A percentile compares a stretch with the other conserved stretches of the same genome.
These are phyloP conservation scores for Muscina levida DNA, from an alignment of 2,888 invertebrate species.

Conservation along the genomic window DNA sequence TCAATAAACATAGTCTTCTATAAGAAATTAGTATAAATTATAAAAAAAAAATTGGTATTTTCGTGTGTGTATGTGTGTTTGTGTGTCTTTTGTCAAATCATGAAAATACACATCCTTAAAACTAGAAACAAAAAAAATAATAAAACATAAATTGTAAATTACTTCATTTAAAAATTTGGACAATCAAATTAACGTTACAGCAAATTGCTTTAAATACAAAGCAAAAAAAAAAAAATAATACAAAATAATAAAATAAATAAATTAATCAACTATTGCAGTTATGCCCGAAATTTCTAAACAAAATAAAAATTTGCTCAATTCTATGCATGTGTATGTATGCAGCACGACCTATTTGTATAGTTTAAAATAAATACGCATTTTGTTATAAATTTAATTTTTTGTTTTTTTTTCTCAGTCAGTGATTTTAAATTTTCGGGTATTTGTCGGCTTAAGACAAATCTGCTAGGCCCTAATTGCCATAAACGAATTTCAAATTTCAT, in stretches of 20 bases:
- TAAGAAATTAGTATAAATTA: slow-evolving; percentile 33
- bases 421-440: background rate
- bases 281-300: slow-evolving; percentile 71
- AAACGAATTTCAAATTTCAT: background rate
- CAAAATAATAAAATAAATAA: slow-evolving; percentile 57
- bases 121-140: slow-evolving; percentile 37
- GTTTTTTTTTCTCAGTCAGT: too few species aligned
- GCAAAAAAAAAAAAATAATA: too few species aligned
- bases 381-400: slow-evolving; percentile 29
- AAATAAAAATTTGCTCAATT: background rate
- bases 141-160: slow-evolving; percentile 33
- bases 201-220: background rate
- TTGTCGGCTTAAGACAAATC: too few species aligned
- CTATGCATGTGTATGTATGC: background rate
- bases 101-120: slow-evolving; percentile 42
- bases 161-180: slow-evolving; percentile 45
- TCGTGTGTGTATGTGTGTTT: slow-evolving; percentile 41
- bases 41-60: too few species aligned
- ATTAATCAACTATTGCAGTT: slow-evolving; percentile 72
- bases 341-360: too few species aligned
- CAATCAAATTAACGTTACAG: slow-evolving; percentile 36
- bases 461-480: background rate
- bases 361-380: slow-evolving; percentile 17
- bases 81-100: too few species aligned
- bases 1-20: background rate